Evolutionary conservation across 2,113 vertebrate species (phyloP), one percentile per base, ranked within the genome.

Genomic region (Madoqua kirkii): DNA sequence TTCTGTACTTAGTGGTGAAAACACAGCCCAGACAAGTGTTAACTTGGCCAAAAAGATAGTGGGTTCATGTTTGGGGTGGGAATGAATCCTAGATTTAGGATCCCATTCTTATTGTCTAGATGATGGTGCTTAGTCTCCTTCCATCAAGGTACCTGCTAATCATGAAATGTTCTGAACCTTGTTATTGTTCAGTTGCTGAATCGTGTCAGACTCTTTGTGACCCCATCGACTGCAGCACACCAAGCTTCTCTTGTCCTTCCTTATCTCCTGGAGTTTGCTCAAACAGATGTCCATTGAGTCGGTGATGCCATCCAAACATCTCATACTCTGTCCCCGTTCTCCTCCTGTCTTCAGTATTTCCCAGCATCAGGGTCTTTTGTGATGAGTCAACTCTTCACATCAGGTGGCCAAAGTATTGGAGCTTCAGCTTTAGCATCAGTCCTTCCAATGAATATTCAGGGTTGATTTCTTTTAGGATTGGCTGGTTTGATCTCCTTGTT

Each of bases 1-100:
- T 25, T 81, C 6, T 40, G 14, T 89, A 17, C 0, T 94, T 82
- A 67, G 7, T 5, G 5, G 19, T 85, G 7, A 89, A 89, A 88
- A 78, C 89, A 19, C 7, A 93, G 7, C 40, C 43, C 16, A 91
- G 86, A 88, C 6, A 95, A 59, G 57, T 90, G 17, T 64, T 90
- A 57, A 71, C 33, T 87, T 95, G 10, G 25, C 43, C 10, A 94
- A 25, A 29, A 86, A 50, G 36, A 25, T 5, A 59, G 13, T 45
- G 54, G 33, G 19, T 95, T 89, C 43, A 45, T 74, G 33, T 48
- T 64, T 29, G 8, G 40, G 29, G 3, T 60, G 36, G 55, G 7
- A 92, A 17, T 52, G 12, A 43, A 82, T 15, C 1, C 25, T 8
- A 29, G 5, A 59, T 14, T 91, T 94, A 33, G 6, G 94, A 57